Conservation (phyloP, 1,140 invertebrate species). For the Brachionus koreanus region DNA sequence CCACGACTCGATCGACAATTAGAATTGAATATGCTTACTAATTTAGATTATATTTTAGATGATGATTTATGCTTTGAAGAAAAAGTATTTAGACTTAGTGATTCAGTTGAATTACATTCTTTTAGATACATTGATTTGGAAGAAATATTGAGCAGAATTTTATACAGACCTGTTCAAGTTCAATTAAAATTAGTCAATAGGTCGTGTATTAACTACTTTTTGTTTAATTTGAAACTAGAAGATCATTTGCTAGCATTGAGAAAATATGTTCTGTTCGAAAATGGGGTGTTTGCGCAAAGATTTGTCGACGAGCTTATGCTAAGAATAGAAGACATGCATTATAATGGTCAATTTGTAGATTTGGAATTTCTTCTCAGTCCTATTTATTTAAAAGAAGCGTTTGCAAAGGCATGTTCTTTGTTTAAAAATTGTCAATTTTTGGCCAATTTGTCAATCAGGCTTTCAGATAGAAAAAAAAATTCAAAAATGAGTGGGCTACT, state of each 20-base stretch:
- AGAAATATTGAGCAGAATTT: constrained; percentile 26
- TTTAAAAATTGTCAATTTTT: constrained; percentile 24
- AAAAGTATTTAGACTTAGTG: not conserved
- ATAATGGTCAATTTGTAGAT: not conserved
- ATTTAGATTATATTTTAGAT: not conserved
- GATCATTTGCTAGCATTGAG: constrained; percentile 38
- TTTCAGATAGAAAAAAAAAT: not conserved
- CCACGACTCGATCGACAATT: not conserved
- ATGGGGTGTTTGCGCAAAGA: constrained; percentile 43
- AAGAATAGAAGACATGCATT: not conserved
- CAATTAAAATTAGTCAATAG: not conserved
- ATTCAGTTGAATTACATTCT: not conserved
- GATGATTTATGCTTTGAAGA: not conserved
- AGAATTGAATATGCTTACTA: not conserved
- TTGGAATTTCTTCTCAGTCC: constrained; percentile 27
- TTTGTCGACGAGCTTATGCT: constrained; percentile 17
- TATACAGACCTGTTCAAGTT: constrained; percentile 18
- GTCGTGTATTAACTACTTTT: constrained; percentile 3
- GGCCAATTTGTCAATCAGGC: not conserved
- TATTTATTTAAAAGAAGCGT: constrained; percentile 23
- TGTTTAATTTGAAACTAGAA: constrained; percentile 31
- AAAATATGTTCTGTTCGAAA: constrained; percentile 33
- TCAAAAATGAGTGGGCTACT: not conserved
- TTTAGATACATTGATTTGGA: constrained; percentile 22
- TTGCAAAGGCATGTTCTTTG: not conserved